Percentiles rank a stretch among this genome's conserved stretches.
phyloP scores from a whole-genome alignment of 2,113 vertebrate species.

The Psophia crepitans region DNA sequence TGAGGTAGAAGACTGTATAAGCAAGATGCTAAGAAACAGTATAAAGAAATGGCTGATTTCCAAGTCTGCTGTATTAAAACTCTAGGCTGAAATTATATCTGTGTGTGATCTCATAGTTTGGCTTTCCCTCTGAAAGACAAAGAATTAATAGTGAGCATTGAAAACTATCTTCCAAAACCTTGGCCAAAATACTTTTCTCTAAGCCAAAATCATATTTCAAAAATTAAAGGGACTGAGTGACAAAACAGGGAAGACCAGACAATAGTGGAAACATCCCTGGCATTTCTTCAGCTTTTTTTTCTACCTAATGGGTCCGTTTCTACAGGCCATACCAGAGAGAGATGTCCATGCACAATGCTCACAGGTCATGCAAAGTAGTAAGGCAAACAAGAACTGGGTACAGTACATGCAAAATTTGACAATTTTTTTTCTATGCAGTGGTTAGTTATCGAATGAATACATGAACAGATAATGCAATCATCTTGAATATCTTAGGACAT shows the following conservation, averaged over 20 bases:
- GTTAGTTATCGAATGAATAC: not conserved
- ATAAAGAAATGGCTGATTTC: not conserved
- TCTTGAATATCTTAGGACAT: not conserved
- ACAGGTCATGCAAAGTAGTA: not conserved
- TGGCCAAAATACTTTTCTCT: not conserved
- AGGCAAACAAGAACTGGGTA: not conserved
- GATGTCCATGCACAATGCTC: rapidly evolving
- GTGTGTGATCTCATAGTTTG: not conserved
- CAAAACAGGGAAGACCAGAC: not conserved
- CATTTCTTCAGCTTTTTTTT: not conserved
- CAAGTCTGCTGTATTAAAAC: not conserved
- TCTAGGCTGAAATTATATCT: not conserved
- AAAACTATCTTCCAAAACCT: not conserved
- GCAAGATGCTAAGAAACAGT: not conserved
- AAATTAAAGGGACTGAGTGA: not conserved
- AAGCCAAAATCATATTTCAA: not conserved
- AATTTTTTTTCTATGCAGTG: not conserved
- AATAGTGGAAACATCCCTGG: not conserved
- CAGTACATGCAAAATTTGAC: not conserved
- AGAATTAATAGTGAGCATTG: not conserved
- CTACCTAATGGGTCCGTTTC: not conserved
- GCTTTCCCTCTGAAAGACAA: not conserved
- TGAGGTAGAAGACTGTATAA: not conserved
- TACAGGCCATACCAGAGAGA: not conserved
- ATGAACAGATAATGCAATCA: not conserved